Evolutionary conservation across 2,888 invertebrate genomes (phyloP).

Genomic region (Stenichneumon culpator): DNA sequence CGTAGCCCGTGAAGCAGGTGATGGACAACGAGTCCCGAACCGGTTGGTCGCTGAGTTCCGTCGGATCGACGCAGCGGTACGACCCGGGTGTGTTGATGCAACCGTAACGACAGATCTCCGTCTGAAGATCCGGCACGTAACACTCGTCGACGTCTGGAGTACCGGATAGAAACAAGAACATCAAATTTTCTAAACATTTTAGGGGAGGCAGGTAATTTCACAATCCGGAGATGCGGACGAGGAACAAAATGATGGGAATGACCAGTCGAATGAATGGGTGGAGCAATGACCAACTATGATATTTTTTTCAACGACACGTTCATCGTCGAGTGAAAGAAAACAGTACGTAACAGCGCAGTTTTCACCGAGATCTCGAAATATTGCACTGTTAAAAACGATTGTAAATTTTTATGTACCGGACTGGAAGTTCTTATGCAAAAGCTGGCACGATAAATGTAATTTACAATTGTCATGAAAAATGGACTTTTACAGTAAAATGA

Average conservation of each 20-base stretch:
- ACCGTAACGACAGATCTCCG: constrained; percentile 81
- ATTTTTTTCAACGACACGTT: neutral
- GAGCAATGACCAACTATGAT: constrained; percentile 1
- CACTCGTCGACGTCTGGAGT: constrained; percentile 89
- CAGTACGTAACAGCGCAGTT: neutral
- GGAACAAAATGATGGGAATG: neutral
- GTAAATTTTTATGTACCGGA: no score
- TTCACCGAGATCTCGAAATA: no score
- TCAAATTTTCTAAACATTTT: constrained; percentile 4
- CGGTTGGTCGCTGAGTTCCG: constrained; percentile 78
- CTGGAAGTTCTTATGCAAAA: no score
- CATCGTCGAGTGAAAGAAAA: neutral
- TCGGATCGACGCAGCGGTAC: constrained; percentile 83
- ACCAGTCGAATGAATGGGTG: constrained; percentile 2
- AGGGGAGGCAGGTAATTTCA: neutral
- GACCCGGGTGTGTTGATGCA: constrained; percentile 88
- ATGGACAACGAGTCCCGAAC: constrained; percentile 72
- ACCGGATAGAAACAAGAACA: constrained; percentile 50
- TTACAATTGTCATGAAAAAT: no score
- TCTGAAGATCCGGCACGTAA: constrained; percentile 83
- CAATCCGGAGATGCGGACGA: neutral
- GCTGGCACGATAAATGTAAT: no score
- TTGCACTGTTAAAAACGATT: no score
- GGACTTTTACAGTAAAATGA: no score
- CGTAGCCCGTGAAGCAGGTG: constrained; percentile 79